A percentile compares a stretch with the other conserved stretches of the same genome.
Evolutionary conservation across 1,140 invertebrate species (phyloP).

Genomic region (Probaryconus sp.): DNA sequence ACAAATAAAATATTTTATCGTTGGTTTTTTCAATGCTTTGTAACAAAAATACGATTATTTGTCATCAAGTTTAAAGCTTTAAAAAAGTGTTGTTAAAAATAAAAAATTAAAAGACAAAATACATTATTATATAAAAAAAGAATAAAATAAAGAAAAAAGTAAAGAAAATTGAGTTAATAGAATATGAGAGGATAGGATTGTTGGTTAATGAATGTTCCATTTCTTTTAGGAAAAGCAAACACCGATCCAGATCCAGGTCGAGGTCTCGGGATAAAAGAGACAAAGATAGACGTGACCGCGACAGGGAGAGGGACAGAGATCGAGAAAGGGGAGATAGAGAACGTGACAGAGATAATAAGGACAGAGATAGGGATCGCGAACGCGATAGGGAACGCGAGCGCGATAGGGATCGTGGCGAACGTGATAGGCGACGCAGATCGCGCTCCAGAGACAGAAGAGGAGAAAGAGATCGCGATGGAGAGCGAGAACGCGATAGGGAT

Average conservation of each 20-base stretch:
- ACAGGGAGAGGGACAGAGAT: slow-evolving; percentile 70
- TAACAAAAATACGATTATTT: too few relatives aligned
- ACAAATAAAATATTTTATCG: too few relatives aligned
- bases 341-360: slow-evolving; percentile 62
- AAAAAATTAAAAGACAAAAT: too few relatives aligned
- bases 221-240: slow-evolving; percentile 76
- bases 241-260: slow-evolving; percentile 77
- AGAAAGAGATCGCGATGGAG: slow-evolving; percentile 73
- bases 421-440: slow-evolving; percentile 57
- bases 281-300: slow-evolving; percentile 74
- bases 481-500: slow-evolving; percentile 72
- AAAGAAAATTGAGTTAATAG: too few relatives aligned
- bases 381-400: slow-evolving; percentile 72
- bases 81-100: too few relatives aligned
- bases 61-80: too few relatives aligned
- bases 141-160: too few relatives aligned
- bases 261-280: slow-evolving; percentile 72
- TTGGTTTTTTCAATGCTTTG: too few relatives aligned
- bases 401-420: slow-evolving; percentile 62
- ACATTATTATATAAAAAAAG: too few relatives aligned
- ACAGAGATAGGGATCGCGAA: slow-evolving; percentile 66
- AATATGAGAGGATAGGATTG: too few relatives aligned
- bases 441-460: slow-evolving; percentile 44
- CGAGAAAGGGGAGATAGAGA: slow-evolving; percentile 67
- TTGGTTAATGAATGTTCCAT: slow-evolving; percentile 14